Conservation (phyloP, 2,888 invertebrate species). For the Hypsopygia costalis region DNA sequence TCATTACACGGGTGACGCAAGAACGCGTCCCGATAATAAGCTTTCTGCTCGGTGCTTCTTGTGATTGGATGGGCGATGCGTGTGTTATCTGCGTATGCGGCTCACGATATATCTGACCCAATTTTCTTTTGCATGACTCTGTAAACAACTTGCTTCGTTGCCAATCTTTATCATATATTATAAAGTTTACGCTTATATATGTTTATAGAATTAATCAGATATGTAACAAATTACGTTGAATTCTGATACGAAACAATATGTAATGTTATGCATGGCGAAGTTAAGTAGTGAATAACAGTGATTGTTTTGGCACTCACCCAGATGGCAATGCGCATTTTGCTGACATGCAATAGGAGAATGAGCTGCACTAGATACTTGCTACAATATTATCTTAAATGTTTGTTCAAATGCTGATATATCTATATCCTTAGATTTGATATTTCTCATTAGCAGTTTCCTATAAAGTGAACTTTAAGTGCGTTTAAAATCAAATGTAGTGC, state of each 20-base stretch:
- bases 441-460: background rate
- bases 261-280: constrained; percentile 42
- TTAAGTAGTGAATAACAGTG: constrained; percentile 74
- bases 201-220: no score
- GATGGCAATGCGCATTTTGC: constrained; percentile 65
- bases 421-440: background rate
- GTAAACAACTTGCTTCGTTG: constrained; percentile 43
- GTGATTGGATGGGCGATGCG: constrained; percentile 74
- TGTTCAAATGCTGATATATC: background rate
- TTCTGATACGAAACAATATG: constrained; percentile 32
- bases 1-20: constrained; percentile 60
- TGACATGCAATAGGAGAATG: constrained; percentile 48
- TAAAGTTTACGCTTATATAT: constrained; percentile 20
- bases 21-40: constrained; percentile 68
- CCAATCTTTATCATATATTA: constrained; percentile 32
- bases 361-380: constrained; percentile 20
- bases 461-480: constrained; percentile 12
- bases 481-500: constrained; percentile 21
- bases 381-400: background rate
- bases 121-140: constrained; percentile 61
- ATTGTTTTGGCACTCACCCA: constrained; percentile 76
- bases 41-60: constrained; percentile 68
- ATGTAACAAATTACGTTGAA: constrained; percentile 10
- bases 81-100: constrained; percentile 68
- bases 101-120: constrained; percentile 61